Percentiles rank a stretch among this genome's conserved stretches.
Evolutionary conservation across 2,888 invertebrate species (phyloP).

Genomic region (Drosophila siamana): DNA sequence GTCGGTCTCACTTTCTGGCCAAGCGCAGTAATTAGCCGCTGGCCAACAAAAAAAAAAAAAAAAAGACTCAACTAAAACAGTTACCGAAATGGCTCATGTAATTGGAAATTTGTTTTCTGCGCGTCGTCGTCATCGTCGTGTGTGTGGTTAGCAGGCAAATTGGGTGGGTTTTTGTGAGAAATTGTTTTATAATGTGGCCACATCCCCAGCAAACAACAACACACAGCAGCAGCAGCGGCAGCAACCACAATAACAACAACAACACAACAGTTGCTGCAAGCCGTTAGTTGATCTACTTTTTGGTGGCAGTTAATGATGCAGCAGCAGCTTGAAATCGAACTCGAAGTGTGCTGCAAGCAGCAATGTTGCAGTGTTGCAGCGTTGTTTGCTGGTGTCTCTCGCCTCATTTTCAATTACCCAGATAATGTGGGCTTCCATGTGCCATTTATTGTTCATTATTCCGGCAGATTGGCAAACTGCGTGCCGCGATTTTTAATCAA

Average conservation of each 20-base stretch:
- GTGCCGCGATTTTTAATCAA: constrained; percentile 28
- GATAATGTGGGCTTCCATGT: constrained; percentile 59
- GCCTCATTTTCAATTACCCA: constrained; percentile 66
- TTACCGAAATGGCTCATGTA: constrained; percentile 65
- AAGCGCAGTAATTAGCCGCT: constrained; percentile 68
- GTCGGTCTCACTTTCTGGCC: constrained; percentile 70
- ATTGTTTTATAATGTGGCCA: constrained; percentile 76
- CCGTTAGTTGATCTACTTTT: constrained; percentile 77
- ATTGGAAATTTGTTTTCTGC: constrained; percentile 51
- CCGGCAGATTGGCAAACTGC: constrained; percentile 42
- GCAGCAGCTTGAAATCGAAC: constrained; percentile 32
- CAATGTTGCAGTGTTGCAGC: constrained; percentile 1
- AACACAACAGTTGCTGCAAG: constrained; percentile 28
- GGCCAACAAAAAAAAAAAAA: constrained; percentile 22
- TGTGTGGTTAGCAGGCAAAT: constrained; percentile 64
- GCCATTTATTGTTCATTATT: constrained; percentile 72
- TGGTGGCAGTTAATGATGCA: constrained; percentile 64
- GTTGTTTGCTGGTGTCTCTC: constrained; percentile 25
- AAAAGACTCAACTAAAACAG: constrained; percentile 34
- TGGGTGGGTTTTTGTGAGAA: constrained; percentile 70
- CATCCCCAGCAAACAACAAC: constrained; percentile 40
- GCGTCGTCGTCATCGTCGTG: constrained; percentile 20
- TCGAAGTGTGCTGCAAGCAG: constrained; percentile 13
- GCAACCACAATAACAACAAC: constrained; percentile 2
- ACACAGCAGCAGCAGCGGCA: constrained; percentile 15